phyloP scores from a whole-genome alignment of 2,797 vertebrate genomes.

The Phaenicophaeus curvirostris region DNA sequence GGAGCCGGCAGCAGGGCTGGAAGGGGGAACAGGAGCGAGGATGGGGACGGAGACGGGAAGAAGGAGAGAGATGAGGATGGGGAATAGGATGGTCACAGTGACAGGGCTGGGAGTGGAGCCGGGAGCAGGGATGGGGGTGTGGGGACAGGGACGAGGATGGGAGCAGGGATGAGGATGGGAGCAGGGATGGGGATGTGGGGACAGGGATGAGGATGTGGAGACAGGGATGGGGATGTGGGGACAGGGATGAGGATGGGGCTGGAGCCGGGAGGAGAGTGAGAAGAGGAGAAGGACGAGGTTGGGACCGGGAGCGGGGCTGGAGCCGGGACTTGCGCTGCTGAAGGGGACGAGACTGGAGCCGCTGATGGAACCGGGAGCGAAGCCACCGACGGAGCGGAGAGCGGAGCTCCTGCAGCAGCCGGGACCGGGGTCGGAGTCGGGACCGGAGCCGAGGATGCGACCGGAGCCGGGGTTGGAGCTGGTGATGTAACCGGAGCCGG shows the following conservation, averaged over 20 bases:
- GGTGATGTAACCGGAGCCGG: constrained; percentile 1
- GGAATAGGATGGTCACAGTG: no score
- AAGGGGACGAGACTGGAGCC: not conserved
- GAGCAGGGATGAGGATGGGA: no score
- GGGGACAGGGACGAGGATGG: no score
- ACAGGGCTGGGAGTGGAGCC: no score
- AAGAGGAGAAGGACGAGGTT: not conserved
- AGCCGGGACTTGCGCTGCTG: not conserved
- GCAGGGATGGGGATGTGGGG: no score
- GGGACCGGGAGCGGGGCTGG: not conserved
- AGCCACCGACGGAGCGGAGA: not conserved
- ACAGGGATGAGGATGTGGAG: no score
- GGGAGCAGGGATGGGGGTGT: no score
- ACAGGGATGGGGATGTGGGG: no score
- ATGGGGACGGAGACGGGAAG: not conserved
- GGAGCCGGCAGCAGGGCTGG: not conserved
- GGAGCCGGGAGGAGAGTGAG: no score
- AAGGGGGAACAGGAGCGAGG: not conserved
- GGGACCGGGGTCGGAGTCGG: not conserved
- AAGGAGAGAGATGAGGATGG: no score
- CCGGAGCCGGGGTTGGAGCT: not conserved
- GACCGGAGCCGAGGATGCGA: not conserved
- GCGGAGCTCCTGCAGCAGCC: not conserved
- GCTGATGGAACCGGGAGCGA: not conserved
- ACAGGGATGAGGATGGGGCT: no score